These are phyloP conservation scores for Hetaerina americana DNA, from an alignment of 1,140 invertebrate species.

Conservation along the genomic window DNA sequence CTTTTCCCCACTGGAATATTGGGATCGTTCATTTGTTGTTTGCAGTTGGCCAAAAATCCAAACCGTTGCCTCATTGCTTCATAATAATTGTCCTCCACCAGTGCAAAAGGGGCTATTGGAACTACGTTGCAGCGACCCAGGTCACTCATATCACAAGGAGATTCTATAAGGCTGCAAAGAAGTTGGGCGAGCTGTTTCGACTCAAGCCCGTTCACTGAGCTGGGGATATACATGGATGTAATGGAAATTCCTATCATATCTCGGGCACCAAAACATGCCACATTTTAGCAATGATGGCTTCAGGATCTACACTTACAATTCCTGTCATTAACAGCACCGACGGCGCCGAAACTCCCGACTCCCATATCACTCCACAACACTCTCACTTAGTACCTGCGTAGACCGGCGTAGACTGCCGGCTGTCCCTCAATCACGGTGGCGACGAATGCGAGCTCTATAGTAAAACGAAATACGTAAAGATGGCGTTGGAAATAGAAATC, in stretches of 20 bases:
- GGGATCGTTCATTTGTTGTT: slow-evolving; percentile 16
- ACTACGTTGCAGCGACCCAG: not conserved
- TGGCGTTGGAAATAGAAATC: too few relatives aligned
- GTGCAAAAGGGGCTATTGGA: slow-evolving; percentile 4
- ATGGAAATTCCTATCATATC: not conserved
- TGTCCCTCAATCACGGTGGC: too few relatives aligned
- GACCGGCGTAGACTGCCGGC: too few relatives aligned
- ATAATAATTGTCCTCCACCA: slow-evolving; percentile 2
- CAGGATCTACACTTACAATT: too few relatives aligned
- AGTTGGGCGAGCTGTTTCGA: not conserved
- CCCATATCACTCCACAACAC: too few relatives aligned
- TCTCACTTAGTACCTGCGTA: too few relatives aligned
- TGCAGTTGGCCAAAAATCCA: slow-evolving; percentile 8
- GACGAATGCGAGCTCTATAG: too few relatives aligned
- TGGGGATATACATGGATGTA: not conserved
- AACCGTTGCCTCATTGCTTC: slow-evolving; percentile 18
- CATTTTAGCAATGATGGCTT: too few relatives aligned
- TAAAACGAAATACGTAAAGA: too few relatives aligned
- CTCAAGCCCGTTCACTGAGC: not conserved
- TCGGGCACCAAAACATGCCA: not conserved
- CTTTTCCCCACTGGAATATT: slow-evolving; percentile 13
- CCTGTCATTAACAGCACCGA: too few relatives aligned
- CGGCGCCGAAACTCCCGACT: too few relatives aligned
- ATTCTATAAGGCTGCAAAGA: not conserved
- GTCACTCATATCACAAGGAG: not conserved